A percentile compares a stretch with the other conserved stretches of the same genome.
Conservation (phyloP, 2,113 vertebrate species). For the Ptyas mucosa region DNA sequence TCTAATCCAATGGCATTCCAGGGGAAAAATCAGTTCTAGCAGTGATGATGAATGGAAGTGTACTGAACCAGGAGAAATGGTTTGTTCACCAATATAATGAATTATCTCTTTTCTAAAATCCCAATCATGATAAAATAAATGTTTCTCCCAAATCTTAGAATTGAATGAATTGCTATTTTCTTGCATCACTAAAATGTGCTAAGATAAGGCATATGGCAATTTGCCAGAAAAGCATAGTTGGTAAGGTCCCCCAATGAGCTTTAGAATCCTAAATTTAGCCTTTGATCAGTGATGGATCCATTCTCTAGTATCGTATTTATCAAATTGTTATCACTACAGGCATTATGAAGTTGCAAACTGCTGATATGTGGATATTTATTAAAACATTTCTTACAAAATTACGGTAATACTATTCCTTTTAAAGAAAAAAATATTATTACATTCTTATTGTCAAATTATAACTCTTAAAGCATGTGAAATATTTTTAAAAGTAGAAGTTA, state of each 20-base stretch:
- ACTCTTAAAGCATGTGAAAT: background rate
- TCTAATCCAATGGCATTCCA: conserved; percentile 24
- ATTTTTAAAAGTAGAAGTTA: background rate
- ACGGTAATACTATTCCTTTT: background rate
- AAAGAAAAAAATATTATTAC: background rate
- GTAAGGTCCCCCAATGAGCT: background rate
- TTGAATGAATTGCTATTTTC: background rate
- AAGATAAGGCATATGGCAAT: background rate
- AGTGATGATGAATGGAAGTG: conserved; percentile 16
- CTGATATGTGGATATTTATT: background rate
- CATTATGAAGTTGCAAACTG: background rate
- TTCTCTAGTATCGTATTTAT: background rate
- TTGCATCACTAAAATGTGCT: background rate
- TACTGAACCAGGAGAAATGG: conserved; percentile 29
- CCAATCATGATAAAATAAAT: background rate
- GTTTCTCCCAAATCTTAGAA: background rate
- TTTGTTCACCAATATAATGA: conserved; percentile 22
- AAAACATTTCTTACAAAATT: background rate
- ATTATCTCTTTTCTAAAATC: background rate
- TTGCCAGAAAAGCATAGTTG: background rate
- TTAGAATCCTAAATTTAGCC: background rate
- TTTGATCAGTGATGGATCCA: background rate
- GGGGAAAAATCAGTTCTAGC: conserved; percentile 6
- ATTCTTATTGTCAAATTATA: background rate
- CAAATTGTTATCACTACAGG: background rate